phyloP scores from a whole-genome alignment of 2,888 invertebrate species.

The Pollenia angustigena region DNA sequence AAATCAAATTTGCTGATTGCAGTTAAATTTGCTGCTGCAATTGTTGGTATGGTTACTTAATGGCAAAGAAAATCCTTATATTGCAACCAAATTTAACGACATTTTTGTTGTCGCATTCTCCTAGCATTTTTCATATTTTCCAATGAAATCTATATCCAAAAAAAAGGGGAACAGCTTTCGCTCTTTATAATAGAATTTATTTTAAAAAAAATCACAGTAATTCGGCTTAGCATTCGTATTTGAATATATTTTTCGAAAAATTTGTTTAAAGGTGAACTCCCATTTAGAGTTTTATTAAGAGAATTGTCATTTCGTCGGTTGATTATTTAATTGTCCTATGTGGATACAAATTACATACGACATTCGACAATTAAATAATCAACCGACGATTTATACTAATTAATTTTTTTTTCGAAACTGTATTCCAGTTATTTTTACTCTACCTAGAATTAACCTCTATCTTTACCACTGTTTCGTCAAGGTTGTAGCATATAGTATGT shows the following conservation, averaged over 20 bases:
- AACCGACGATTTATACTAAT: too few species aligned
- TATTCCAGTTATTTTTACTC: too few species aligned
- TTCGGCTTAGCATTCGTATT: background rate
- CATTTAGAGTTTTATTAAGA: too few species aligned
- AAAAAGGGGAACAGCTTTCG: background rate
- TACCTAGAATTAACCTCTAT: too few species aligned
- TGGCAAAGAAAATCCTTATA: constrained; percentile 45
- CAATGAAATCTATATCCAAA: background rate
- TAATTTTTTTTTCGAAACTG: background rate
- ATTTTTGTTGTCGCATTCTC: constrained; percentile 7
- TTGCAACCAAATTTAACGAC: constrained; percentile 57
- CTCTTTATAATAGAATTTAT: background rate
- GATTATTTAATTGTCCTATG: too few species aligned
- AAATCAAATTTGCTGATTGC: constrained; percentile 74
- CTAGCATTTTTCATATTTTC: background rate
- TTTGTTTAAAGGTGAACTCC: too few species aligned
- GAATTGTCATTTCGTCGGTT: too few species aligned
- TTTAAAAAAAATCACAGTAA: constrained; percentile 2
- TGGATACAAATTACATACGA: too few species aligned
- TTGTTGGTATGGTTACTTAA: constrained; percentile 16
- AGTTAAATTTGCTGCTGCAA: constrained; percentile 53
- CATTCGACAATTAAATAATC: too few species aligned
- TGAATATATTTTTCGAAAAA: background rate
- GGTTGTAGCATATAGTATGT: constrained; percentile 1
- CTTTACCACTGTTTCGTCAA: constrained; percentile 5